A percentile compares a stretch with the other conserved stretches of the same genome.
Evolutionary conservation across 1,140 invertebrate species (phyloP).

Genomic region (Aplysia californica): DNA sequence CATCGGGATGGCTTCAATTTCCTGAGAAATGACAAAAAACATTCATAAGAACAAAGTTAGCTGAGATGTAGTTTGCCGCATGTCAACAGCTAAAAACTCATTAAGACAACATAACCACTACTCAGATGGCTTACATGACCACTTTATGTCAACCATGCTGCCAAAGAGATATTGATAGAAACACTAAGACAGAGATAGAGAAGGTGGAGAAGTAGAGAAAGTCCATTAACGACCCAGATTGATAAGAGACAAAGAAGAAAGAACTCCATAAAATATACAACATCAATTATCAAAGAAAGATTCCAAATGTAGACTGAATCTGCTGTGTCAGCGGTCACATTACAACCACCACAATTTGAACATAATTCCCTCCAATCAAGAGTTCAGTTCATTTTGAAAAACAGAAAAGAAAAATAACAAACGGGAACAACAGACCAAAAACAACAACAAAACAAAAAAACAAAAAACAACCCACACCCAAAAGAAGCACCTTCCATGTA

Average conservation of each 20-base stretch:
- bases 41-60: too few species aligned
- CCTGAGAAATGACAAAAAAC: constrained; percentile 6
- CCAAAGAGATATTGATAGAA: neutral
- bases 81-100: neutral
- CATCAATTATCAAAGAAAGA: too few species aligned
- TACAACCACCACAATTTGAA: too few species aligned
- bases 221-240: too few species aligned
- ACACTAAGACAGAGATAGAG: neutral
- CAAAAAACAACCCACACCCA: too few species aligned
- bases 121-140: neutral
- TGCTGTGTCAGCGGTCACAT: too few species aligned
- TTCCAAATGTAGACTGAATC: too few species aligned
- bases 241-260: too few species aligned
- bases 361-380: too few species aligned
- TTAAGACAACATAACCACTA: neutral
- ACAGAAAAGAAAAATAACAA: neutral
- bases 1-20: constrained; percentile 25
- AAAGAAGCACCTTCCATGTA: too few species aligned
- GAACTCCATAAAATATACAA: too few species aligned
- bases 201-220: neutral
- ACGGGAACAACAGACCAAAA: neutral
- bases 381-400: neutral
- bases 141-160: neutral
- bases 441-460: neutral
- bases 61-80: too few species aligned